A percentile compares a stretch with the other conserved stretches of the same genome.
Conservation (phyloP, 2,888 invertebrate genomes). For the Parelbella ahira region DNA sequence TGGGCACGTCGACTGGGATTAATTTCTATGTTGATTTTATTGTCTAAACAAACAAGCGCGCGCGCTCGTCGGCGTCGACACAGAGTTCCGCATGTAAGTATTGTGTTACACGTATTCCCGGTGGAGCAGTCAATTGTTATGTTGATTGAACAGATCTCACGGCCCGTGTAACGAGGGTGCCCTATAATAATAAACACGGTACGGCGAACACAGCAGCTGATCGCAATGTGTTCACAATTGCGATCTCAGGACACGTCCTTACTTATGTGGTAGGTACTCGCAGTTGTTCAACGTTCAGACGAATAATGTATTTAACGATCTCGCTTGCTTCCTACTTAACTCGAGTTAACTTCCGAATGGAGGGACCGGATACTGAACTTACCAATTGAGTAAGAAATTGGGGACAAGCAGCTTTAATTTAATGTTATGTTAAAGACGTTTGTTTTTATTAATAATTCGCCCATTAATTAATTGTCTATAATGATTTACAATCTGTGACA, state of each 20-base stretch:
- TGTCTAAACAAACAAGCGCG: slow-evolving; percentile 9
- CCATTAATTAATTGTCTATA: too few species aligned
- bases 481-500: too few species aligned
- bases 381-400: too few species aligned
- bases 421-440: too few species aligned
- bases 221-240: slow-evolving; percentile 9
- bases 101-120: slow-evolving; percentile 13
- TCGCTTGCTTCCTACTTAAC: too few species aligned
- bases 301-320: too few species aligned
- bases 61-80: not conserved
- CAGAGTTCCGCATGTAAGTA: slow-evolving; percentile 10
- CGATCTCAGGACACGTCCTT: slow-evolving; percentile 5
- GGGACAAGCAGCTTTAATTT: too few species aligned
- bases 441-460: too few species aligned
- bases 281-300: too few species aligned
- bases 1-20: slow-evolving; percentile 5
- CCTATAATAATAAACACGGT: slow-evolving; percentile 29
- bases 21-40: slow-evolving; percentile 10
- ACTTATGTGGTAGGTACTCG: slow-evolving; percentile 2
- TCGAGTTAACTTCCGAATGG: too few species aligned
- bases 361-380: too few species aligned
- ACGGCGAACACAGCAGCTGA: slow-evolving; percentile 7
- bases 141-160: slow-evolving; percentile 31
- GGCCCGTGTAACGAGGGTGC: slow-evolving; percentile 21
- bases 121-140: slow-evolving; percentile 27